Evolutionary conservation across 1,140 invertebrate species (phyloP), one percentile per base, ranked within the genome.

Genomic region (Diplogasteroides magnus): DNA sequence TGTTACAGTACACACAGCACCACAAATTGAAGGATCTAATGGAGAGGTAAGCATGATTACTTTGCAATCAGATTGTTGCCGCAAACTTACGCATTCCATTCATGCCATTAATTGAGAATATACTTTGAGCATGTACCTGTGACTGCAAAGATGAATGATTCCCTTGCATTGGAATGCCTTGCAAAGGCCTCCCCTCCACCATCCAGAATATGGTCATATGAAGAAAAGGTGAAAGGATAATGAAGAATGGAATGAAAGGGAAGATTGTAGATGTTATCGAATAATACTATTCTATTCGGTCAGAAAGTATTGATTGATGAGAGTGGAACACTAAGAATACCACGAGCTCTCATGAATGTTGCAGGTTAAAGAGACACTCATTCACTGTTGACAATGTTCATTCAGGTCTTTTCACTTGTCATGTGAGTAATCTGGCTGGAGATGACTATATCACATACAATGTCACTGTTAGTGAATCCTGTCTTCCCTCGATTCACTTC

Each of bases 1-100:
- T 13, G 72, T 81, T 2, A 80, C 76, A 0, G 77, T 81, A 13
- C 79, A 82, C 71, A 78, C 74, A 11, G 72, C 76, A 19, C 79
- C 79, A 23, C 67, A 71, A 2, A 81, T 82, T 58, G 75, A 80
- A 25, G 76, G 74, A 27, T 56, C 68, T 26, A n/a, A n/a, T n/a
- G 72, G 57, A 11, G n/a, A 72, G n/a, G 65, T 74, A 0, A 76
- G 37, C 13, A 63, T 67, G 1, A 79, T 48, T 48, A 48, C 37
- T n/a, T n/a, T n/a, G n/a, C n/a, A n/a, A n/a, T n/a, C n/a, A n/a
- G n/a, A n/a, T n/a, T n/a, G n/a, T n/a, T n/a, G n/a, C n/a, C n/a
- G n/a, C n/a, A n/a, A n/a, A n/a, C n/a, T n/a, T n/a, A n/a, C n/a
- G n/a, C n/a, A n/a, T n/a, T n/a, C n/a, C n/a, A n/a, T n/a, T n/a